Evolutionary conservation across 2,113 vertebrate species (phyloP).

Genomic region (Osmerus mordax): DNA sequence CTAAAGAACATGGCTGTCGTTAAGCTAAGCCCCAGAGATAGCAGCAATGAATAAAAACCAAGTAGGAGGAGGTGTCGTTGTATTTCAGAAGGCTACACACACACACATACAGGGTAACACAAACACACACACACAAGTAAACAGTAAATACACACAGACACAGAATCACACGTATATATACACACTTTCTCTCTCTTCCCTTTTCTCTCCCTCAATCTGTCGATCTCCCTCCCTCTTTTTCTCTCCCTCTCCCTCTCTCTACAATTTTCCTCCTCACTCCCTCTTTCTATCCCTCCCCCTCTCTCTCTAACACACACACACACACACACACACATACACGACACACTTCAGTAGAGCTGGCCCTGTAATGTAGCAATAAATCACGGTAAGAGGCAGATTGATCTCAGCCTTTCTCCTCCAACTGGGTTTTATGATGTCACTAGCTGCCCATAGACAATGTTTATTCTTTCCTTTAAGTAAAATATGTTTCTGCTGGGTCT

Average conservation of each 20-base stretch:
- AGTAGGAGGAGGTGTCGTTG: not conserved
- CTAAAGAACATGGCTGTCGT: conserved; percentile 59
- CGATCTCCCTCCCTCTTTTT: not conserved
- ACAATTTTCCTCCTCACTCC: not conserved
- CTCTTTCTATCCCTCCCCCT: conserved; percentile 1
- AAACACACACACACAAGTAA: not conserved
- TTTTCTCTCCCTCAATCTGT: no score
- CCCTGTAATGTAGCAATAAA: conserved; percentile 57
- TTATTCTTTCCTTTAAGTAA: conserved; percentile 20
- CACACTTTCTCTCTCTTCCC: not conserved
- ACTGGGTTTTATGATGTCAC: conserved; percentile 40
- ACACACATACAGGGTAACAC: not conserved
- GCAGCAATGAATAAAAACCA: conserved; percentile 22
- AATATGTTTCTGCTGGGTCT: not conserved
- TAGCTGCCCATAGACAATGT: conserved; percentile 34
- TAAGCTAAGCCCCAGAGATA: conserved; percentile 23
- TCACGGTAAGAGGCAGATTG: conserved; percentile 50
- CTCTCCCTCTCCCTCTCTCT: not conserved
- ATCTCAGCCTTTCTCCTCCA: conserved; percentile 45
- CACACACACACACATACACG: not conserved
- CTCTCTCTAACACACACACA: not conserved
- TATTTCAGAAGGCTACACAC: not conserved
- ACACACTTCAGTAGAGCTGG: conserved; percentile 4
- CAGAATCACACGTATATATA: not conserved
- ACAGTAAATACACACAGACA: not conserved